Evolutionary conservation across 1,140 invertebrate genomes (phyloP).

Genomic region (Magallana angulata): DNA sequence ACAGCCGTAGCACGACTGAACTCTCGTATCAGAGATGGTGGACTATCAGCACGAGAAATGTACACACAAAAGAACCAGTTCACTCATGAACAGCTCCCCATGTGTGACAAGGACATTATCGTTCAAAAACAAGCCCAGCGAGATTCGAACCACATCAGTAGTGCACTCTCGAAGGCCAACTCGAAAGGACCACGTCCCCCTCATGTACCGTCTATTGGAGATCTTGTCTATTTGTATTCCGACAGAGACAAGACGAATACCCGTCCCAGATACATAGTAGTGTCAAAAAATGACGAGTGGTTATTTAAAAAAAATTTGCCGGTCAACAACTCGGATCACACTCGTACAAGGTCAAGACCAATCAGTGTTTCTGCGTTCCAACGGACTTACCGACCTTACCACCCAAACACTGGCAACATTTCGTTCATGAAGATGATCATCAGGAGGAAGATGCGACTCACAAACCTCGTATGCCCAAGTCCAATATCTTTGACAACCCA

Average conservation of each 20-base stretch:
- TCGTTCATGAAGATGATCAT: too few relatives aligned
- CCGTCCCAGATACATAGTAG: conserved; percentile 50
- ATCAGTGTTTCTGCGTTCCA: conserved; percentile 36
- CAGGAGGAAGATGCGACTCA: too few relatives aligned
- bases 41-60: conserved; percentile 40
- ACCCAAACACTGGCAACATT: too few relatives aligned
- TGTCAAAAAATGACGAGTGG: conserved; percentile 47
- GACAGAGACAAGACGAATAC: conserved; percentile 47
- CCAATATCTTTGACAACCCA: too few relatives aligned
- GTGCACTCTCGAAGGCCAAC: conserved; percentile 50
- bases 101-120: conserved; percentile 43
- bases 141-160: conserved; percentile 41
- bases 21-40: background rate
- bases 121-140: conserved; percentile 23
- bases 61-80: conserved; percentile 44
- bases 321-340: conserved; percentile 43
- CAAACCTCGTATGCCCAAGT: too few relatives aligned
- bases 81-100: conserved; percentile 53
- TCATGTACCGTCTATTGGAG: conserved; percentile 32
- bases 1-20: conserved; percentile 42
- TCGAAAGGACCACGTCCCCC: background rate
- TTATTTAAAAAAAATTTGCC: conserved; percentile 54
- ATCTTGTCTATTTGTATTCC: conserved; percentile 52
- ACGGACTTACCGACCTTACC: too few relatives aligned
- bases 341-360: conserved; percentile 51